These are phyloP conservation scores for Drosophila cracens DNA, from an alignment of 2,888 invertebrate species.

Conservation along the genomic window DNA sequence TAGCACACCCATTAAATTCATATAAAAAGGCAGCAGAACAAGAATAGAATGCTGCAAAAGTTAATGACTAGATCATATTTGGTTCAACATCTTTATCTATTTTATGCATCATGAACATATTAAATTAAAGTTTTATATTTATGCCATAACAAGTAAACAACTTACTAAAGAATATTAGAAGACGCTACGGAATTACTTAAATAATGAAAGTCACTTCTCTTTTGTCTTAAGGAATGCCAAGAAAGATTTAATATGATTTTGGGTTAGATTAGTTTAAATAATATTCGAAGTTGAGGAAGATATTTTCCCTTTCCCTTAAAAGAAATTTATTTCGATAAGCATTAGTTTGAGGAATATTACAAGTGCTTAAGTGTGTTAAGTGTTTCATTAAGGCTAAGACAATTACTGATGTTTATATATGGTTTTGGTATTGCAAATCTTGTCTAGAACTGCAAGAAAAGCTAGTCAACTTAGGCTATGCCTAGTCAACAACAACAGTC, in stretches of 20 bases:
- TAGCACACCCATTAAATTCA: constrained; percentile 33
- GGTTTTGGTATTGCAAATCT: neutral
- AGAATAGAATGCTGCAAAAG: constrained; percentile 12
- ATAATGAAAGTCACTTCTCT: neutral
- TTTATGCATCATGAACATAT: neutral
- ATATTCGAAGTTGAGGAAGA: neutral
- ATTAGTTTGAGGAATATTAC: neutral
- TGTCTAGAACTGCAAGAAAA: neutral
- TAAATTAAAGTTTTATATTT: constrained; percentile 4
- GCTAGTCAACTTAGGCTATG: neutral
- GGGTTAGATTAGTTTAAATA: neutral
- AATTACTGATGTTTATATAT: neutral
- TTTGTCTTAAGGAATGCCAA: neutral
- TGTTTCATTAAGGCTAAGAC: neutral
- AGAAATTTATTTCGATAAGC: neutral
- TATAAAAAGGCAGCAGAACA: neutral
- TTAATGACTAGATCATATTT: constrained; percentile 16
- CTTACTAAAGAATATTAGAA: neutral
- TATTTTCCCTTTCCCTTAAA: neutral
- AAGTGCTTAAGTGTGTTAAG: neutral
- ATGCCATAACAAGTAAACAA: neutral
- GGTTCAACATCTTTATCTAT: neutral
- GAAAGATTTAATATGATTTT: neutral
- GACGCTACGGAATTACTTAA: neutral
- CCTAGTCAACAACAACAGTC: neutral